Conservation (phyloP, 2,113 vertebrate genomes). For the Dermatemys mawii region DNA sequence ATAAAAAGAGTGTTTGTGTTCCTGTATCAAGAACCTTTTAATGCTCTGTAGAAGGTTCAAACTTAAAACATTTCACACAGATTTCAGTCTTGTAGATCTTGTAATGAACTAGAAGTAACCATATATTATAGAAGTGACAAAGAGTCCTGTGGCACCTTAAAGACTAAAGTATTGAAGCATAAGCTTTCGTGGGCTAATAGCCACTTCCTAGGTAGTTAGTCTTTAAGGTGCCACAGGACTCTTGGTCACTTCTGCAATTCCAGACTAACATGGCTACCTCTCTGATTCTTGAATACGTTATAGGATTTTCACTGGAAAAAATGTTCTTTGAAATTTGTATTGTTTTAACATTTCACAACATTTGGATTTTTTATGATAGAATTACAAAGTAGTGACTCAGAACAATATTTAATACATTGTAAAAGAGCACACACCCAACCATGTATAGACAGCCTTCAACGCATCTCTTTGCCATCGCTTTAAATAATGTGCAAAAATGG, state of each 20-base stretch:
- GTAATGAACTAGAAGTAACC: background rate
- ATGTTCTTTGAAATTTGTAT: rapidly evolving
- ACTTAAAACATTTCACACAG: background rate
- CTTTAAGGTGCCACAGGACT: too few species aligned
- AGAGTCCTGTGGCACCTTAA: too few species aligned
- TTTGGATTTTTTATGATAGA: background rate
- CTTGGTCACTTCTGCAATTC: too few species aligned
- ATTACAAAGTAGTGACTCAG: background rate
- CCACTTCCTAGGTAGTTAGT: too few species aligned
- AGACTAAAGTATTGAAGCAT: too few species aligned
- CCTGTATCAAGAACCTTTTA: background rate
- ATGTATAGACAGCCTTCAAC: background rate
- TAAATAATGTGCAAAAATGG: background rate
- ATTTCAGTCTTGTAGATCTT: background rate
- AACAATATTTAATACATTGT: background rate
- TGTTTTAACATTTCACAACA: background rate
- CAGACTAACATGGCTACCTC: too few species aligned
- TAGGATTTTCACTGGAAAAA: background rate
- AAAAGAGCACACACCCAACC: background rate
- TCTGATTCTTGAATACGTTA: too few species aligned
- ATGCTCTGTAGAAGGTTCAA: background rate
- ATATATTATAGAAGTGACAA: too few species aligned
- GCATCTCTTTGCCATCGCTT: background rate
- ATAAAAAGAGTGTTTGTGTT: background rate
- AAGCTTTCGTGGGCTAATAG: too few species aligned